Evolutionary conservation across 2,113 vertebrate species (phyloP), one percentile per base, ranked within the genome.

Genomic region (Ctenomys sociabilis): DNA sequence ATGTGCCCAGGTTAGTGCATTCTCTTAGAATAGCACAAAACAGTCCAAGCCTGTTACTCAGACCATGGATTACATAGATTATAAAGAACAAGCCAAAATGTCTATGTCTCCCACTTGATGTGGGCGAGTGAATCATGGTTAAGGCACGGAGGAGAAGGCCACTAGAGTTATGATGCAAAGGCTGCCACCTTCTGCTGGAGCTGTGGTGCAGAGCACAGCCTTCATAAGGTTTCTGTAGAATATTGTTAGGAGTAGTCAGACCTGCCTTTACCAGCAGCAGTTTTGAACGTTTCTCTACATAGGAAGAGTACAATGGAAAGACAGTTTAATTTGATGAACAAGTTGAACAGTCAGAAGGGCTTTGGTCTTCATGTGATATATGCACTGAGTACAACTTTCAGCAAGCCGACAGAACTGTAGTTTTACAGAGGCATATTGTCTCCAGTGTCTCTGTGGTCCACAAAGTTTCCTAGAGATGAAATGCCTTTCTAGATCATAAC

Each of bases 351-450:
- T 45, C 22, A 81, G 35, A 66, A 61, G 57, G 66, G 12, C 52
- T 88, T 72, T 92, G 75, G 54, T 13, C 5, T 72, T 54, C 63
- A 5, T 64, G 49, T 92, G 21, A 64, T 90, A 7, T 84, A 64
- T 24, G 93, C 12, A 80, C 4, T 11, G 12, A 72, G 28, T 64
- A 22, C 85, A 45, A 63, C 57, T 86, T 96, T 93, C 63, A 45
- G 16, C 68, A 95, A 88, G 68, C 82, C 52, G 7, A 37, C 35
- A 80, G 64, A 90, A 88, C 52, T 87, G 52, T 54, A 63, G 35
- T 73, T 95, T 93, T 73, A 64, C 26, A 89, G 17, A 63, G 37
- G 80, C 37, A 93, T 66, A 85, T 81, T 93, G 85, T 68, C 37
- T 82, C 21, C 19, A 32, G 24, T 78, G 8, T 93, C 57, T 72